Base-by-base conservation (phyloP, 2,113 vertebrate genomes). In the Chinchilla lanigera region DNA sequence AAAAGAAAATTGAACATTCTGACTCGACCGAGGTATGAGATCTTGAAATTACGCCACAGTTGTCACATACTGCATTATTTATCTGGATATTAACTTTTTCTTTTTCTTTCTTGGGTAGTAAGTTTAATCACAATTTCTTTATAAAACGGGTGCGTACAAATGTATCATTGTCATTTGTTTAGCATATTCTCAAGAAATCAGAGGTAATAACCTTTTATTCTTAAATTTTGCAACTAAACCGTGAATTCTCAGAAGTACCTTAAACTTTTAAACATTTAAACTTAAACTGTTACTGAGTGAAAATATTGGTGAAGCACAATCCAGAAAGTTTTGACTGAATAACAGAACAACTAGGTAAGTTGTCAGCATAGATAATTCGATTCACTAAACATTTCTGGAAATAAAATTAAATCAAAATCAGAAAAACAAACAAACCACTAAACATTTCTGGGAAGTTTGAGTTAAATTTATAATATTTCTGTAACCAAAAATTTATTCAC, bases 1-100 rank as follows among this genome's bases (percentile, higher is more conserved):
- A 99, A 98, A 98, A 99, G 99, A 97, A 99, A 99, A 93, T 96
- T 99, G 97, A 99, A 99, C 54, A 97, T 99, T 95, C 96, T 99
- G 96, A 99, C 99, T 61, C 98, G 99, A 82, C 99, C 99, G 10
- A 99, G 99, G 99, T 99, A 99, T 19, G 98, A 98, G 67, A 63
- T 50, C 3, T 77, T 97, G 65, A 35, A 71, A 54, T 93, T 83
- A 50, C 9, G 73, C 38, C n/a, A 6, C 54, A 22, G 11, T 86
- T 94, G 82, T 80, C 4, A 35, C 4, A n/a, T 80, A 20, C 16
- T 80, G 16, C 82, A n/a, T 86, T 78, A 54, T 94, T 73, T 94
- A 20, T 63, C 38, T 11, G 33, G 3, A 54, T 47, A 30, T 77
- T 77, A 77, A 38, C 50, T 77, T 47, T 77, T 71, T 19, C 4